Evolutionary conservation across 2,797 vertebrate species (phyloP).

Genomic region (Eleutherodactylus coqui): DNA sequence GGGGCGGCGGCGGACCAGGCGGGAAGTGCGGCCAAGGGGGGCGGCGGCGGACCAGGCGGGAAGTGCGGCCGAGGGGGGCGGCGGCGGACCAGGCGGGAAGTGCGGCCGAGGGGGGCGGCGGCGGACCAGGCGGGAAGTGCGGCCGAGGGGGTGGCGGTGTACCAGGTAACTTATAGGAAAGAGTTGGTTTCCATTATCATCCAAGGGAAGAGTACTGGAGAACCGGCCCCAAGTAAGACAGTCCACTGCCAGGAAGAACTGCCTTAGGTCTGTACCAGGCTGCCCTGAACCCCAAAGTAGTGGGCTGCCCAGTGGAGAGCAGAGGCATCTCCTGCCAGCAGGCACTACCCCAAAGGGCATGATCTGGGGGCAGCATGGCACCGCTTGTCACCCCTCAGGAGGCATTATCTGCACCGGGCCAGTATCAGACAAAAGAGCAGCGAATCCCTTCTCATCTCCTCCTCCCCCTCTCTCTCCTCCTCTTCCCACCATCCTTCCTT

Average conservation of each 20-base stretch:
- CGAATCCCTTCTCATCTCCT: slow-evolving; percentile 60
- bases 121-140: too few relatives aligned
- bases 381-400: slow-evolving; percentile 1
- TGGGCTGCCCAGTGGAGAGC: background rate
- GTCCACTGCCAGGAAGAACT: background rate
- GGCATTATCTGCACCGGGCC: slow-evolving; percentile 42
- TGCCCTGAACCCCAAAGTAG: background rate
- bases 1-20: too few relatives aligned
- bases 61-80: too few relatives aligned
- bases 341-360: background rate
- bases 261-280: background rate
- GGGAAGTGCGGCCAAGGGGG: too few relatives aligned
- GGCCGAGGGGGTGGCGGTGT: too few relatives aligned
- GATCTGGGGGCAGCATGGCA: background rate
- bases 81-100: too few relatives aligned
- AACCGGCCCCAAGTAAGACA: too few relatives aligned
- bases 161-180: too few relatives aligned
- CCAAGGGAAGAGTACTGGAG: too few relatives aligned
- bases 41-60: too few relatives aligned
- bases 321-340: background rate
- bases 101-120: too few relatives aligned
- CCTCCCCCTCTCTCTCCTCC: slow-evolving; percentile 59
- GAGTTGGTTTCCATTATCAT: too few relatives aligned
- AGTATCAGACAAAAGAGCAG: slow-evolving; percentile 58
- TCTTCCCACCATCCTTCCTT: slow-evolving; percentile 64